Evolutionary conservation across 1,140 invertebrate species (phyloP).

Genomic region (Holcopasites calliopsidis): DNA sequence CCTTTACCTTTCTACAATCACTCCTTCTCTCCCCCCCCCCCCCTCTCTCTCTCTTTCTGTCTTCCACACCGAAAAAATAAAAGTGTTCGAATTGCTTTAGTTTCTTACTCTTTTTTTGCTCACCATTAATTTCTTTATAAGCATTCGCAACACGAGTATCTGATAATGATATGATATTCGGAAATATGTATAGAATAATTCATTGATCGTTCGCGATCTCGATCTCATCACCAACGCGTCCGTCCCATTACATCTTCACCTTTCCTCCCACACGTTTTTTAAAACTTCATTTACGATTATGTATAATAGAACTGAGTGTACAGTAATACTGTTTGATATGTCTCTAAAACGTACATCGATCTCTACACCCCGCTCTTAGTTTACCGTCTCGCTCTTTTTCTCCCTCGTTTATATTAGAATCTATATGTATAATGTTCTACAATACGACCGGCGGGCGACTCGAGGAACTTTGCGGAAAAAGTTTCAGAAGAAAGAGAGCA

Average conservation of each 20-base stretch:
- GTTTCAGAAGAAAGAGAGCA: constrained; percentile 33
- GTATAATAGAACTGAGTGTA: constrained; percentile 74
- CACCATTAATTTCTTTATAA: neutral
- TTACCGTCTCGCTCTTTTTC: constrained; percentile 22
- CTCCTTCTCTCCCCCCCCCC: neutral
- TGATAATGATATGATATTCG: constrained; percentile 71
- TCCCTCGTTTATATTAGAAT: constrained; percentile 61
- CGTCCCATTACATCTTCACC: neutral
- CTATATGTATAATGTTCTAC: constrained; percentile 51
- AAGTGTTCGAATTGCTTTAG: neutral
- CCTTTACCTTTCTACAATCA: no score
- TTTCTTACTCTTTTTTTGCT: neutral
- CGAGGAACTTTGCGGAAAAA: constrained; percentile 58
- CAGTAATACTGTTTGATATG: constrained; percentile 79
- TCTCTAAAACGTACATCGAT: constrained; percentile 71
- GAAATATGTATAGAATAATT: constrained; percentile 64
- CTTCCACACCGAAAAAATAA: neutral
- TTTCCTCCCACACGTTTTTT: neutral
- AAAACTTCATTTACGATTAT: constrained; percentile 33
- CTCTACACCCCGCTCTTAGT: constrained; percentile 34
- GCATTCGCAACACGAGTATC: no score
- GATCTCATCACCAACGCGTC: neutral
- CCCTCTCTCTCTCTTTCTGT: no score
- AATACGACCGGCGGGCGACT: constrained; percentile 57
- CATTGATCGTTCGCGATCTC: neutral